Conservation (phyloP, 2,113 vertebrate species). For the Symphodus melops region DNA sequence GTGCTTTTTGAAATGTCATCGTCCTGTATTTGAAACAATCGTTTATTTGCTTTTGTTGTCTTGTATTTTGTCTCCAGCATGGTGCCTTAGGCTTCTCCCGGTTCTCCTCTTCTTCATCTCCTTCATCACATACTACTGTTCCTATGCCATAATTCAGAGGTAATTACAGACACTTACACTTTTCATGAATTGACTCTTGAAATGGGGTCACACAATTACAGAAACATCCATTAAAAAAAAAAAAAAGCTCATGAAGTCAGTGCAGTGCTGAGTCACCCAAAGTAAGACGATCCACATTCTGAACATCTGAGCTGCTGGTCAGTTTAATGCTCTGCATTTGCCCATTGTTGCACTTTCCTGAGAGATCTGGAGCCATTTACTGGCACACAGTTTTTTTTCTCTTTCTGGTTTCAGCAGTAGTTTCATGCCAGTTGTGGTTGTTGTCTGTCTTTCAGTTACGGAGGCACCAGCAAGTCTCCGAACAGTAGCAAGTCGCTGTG, state of each 20-base stretch:
- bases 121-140: constrained; percentile 77
- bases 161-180: constrained; percentile 57
- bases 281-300: constrained; percentile 19
- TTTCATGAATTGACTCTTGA: neutral
- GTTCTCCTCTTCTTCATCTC: constrained; percentile 75
- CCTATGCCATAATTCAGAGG: constrained; percentile 74
- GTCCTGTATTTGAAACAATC: neutral
- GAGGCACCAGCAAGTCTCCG: constrained; percentile 59
- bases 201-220: constrained; percentile 39
- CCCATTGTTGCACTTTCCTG: constrained; percentile 47
- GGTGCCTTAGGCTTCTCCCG: constrained; percentile 77
- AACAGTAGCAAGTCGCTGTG: constrained; percentile 70
- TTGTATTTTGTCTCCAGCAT: constrained; percentile 68
- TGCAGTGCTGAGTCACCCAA: constrained; percentile 49
- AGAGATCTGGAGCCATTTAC: constrained; percentile 45
- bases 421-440: constrained; percentile 44
- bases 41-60: neutral
- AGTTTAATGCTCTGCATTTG: constrained; percentile 23
- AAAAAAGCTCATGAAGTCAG: constrained; percentile 18
- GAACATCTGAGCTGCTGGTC: constrained; percentile 42
- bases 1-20: too few relatives aligned
- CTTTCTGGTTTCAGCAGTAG: constrained; percentile 21
- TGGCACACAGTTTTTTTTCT: constrained; percentile 29
- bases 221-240: constrained; percentile 20
- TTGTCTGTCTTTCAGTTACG: constrained; percentile 72